phyloP scores from a whole-genome alignment of 2,113 vertebrate species.

The Ammodytes dubius region DNA sequence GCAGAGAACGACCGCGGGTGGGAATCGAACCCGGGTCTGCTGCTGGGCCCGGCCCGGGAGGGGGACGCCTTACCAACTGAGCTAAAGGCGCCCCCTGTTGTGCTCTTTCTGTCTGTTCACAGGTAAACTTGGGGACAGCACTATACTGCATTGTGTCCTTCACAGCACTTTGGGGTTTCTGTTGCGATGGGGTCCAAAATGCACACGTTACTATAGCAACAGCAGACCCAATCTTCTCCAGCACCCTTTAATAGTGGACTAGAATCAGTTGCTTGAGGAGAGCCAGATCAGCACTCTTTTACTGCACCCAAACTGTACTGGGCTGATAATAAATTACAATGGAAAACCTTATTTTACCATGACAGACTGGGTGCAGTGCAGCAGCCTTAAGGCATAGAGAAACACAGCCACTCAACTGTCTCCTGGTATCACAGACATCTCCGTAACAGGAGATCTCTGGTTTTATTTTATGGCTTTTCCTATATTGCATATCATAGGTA shows the following conservation, averaged over 20 bases:
- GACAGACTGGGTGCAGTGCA: conserved; percentile 48
- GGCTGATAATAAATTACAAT: conserved; percentile 62
- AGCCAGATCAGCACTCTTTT: conserved; percentile 55
- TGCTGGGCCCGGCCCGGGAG: too few species aligned
- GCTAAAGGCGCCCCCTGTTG: too few species aligned
- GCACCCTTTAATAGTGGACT: conserved; percentile 40
- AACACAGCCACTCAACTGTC: conserved; percentile 23
- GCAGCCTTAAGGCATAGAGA: conserved; percentile 28
- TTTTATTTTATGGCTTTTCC: neutral
- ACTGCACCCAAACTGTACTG: conserved; percentile 48
- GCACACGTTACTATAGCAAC: conserved; percentile 27
- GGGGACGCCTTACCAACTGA: too few species aligned
- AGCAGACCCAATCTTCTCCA: conserved; percentile 42
- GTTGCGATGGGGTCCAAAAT: conserved; percentile 5
- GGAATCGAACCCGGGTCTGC: too few species aligned
- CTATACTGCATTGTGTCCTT: neutral
- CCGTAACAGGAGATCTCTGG: neutral
- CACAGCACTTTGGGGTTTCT: conserved; percentile 4
- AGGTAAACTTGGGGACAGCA: neutral
- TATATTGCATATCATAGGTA: neutral
- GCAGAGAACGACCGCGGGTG: too few species aligned
- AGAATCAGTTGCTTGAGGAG: conserved; percentile 34
- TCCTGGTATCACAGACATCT: neutral
- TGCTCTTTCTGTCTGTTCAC: neutral
- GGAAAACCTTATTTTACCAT: conserved; percentile 54